Evolutionary conservation across 2,113 vertebrate species (phyloP).

Genomic region (Lates calcarifer): DNA sequence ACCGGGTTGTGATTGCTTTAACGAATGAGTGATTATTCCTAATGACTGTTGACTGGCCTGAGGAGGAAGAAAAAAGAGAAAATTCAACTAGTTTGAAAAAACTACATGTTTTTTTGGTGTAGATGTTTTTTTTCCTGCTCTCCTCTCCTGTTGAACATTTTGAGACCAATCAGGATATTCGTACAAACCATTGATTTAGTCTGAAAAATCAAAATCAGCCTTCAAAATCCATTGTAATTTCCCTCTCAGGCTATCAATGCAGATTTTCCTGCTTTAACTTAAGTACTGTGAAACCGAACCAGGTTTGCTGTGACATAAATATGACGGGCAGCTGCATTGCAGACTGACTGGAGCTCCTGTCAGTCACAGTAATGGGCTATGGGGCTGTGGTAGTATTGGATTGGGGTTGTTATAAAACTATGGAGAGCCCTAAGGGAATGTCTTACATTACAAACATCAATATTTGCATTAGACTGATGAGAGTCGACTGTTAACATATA

Average conservation of each 20-base stretch:
- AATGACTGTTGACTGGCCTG: no score
- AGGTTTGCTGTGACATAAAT: neutral
- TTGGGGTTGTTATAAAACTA: neutral
- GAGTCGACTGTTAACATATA: neutral
- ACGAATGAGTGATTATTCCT: no score
- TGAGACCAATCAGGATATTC: neutral
- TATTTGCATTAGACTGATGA: conserved; percentile 47
- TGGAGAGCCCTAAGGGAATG: conserved; percentile 2
- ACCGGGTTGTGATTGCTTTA: no score
- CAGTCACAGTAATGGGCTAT: conserved; percentile 61
- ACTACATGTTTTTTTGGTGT: no score
- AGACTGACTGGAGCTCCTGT: conserved; percentile 21
- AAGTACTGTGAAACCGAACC: neutral
- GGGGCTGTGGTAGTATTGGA: neutral
- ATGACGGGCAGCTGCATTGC: conserved; percentile 20
- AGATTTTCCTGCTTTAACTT: no score
- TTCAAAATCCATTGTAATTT: neutral
- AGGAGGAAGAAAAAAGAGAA: no score
- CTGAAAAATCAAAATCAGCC: no score
- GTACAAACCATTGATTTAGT: neutral
- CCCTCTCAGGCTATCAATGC: neutral
- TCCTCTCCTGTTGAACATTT: neutral
- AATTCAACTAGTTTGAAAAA: no score
- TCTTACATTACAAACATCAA: conserved; percentile 20
- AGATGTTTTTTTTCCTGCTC: no score